Conservation (phyloP, 2,888 invertebrate genomes). For the Leptarthrus brevirostris region DNA sequence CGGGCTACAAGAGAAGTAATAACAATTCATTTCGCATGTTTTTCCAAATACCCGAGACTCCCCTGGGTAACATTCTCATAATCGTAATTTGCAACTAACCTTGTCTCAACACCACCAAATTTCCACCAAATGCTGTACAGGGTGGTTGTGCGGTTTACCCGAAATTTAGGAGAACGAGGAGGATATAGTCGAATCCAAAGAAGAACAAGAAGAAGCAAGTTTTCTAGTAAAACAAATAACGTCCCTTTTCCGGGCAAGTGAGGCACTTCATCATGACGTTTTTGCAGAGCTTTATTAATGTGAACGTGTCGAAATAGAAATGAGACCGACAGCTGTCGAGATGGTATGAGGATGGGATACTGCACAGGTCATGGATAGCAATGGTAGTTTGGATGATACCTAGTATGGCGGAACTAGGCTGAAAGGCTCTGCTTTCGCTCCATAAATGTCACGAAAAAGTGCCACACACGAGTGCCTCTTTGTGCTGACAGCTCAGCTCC, state of each 20-base stretch:
- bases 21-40: conserved; percentile 34
- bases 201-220: conserved; percentile 35
- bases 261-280: conserved; percentile 33
- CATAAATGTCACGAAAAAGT: conserved; percentile 23
- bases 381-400: conserved; percentile 3
- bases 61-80: conserved; percentile 31
- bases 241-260: background rate
- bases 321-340: background rate
- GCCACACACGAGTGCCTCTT: conserved; percentile 3
- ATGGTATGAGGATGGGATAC: background rate
- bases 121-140: background rate
- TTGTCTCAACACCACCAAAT: background rate
- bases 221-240: conserved; percentile 32
- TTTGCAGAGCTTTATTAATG: conserved; percentile 42
- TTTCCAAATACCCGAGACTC: conserved; percentile 19
- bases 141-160: background rate
- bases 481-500: conserved; percentile 32
- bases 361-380: conserved; percentile 35
- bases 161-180: conserved; percentile 4
- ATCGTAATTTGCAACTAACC: conserved; percentile 44
- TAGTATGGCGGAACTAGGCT: background rate
- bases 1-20: conserved; percentile 20
- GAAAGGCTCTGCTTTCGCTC: background rate
- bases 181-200: no score
- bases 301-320: background rate